phyloP scores from a whole-genome alignment of 2,888 invertebrate genomes.

The Ennomos quercinarius region DNA sequence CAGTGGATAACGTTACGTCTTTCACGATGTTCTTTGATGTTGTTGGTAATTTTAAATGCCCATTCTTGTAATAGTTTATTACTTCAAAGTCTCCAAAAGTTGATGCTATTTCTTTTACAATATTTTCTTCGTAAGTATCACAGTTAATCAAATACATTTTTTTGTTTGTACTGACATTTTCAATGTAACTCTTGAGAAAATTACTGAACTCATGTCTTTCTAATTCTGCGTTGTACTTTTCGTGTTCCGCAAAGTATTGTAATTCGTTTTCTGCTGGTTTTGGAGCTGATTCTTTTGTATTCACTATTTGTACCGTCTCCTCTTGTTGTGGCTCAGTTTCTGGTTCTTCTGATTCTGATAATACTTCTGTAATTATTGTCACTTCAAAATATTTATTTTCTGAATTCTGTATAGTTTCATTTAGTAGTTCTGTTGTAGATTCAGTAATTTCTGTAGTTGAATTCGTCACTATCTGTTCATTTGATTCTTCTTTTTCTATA shows the following conservation, averaged over 20 bases:
- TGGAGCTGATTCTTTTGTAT: constrained; percentile 18
- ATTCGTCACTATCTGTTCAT: too few relatives aligned
- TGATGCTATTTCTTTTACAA: constrained; percentile 64
- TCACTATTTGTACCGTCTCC: constrained; percentile 18
- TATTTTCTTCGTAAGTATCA: constrained; percentile 68
- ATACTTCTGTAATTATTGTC: constrained; percentile 66
- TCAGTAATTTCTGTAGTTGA: constrained; percentile 3
- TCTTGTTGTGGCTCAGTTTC: constrained; percentile 20
- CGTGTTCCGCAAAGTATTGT: constrained; percentile 69
- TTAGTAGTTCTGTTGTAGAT: neutral
- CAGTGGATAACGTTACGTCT: constrained; percentile 61
- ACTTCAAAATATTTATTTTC: constrained; percentile 50
- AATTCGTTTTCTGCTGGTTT: constrained; percentile 44
- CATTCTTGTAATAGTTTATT: constrained; percentile 72
- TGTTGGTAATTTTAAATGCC: constrained; percentile 62
- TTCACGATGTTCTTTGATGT: constrained; percentile 61
- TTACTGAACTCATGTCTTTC: constrained; percentile 61
- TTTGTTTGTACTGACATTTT: constrained; percentile 46
- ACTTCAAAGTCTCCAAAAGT: constrained; percentile 65
- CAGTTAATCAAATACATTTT: constrained; percentile 75
- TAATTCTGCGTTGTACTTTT: constrained; percentile 68
- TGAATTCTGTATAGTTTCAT: neutral
- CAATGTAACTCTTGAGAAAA: constrained; percentile 60
- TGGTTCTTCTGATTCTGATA: constrained; percentile 62
- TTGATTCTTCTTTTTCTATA: neutral